Evolutionary conservation across 2,888 invertebrate species (phyloP).

Genomic region (Silvanus unidentatus): DNA sequence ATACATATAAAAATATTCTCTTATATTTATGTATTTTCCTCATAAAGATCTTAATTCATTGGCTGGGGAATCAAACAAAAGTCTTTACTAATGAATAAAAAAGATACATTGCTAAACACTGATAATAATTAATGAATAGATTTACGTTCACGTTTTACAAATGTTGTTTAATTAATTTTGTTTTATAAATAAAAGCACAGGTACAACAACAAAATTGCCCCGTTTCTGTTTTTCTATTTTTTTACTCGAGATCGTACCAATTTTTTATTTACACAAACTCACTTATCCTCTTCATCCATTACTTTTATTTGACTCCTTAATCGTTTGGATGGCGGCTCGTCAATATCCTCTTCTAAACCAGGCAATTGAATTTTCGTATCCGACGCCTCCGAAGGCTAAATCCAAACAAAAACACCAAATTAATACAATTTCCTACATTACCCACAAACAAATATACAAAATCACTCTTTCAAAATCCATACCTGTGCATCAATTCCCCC

Average conservation of each 20-base stretch:
- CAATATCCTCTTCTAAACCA: constrained; percentile 54
- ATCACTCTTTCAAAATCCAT: constrained; percentile 35
- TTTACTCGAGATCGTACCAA: constrained; percentile 19
- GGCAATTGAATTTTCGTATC: constrained; percentile 73
- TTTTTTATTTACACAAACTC: constrained; percentile 22
- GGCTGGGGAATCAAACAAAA: too few species aligned
- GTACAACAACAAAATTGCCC: too few species aligned
- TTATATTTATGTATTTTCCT: constrained; percentile 12
- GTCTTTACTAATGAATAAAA: too few species aligned
- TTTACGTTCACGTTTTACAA: too few species aligned
- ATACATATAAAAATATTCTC: constrained; percentile 23
- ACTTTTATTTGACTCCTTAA: constrained; percentile 39
- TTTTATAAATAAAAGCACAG: too few species aligned
- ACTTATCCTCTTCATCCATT: constrained; percentile 36
- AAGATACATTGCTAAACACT: too few species aligned
- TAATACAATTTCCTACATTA: not conserved
- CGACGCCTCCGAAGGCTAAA: constrained; percentile 72
- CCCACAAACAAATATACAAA: not conserved
- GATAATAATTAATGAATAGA: too few species aligned
- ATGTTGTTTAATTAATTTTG: too few species aligned
- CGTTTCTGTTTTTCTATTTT: too few species aligned
- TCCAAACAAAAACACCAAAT: constrained; percentile 16
- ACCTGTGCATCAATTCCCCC: constrained; percentile 59
- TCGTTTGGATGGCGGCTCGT: constrained; percentile 44
- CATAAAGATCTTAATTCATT: constrained; percentile 9